Conservation (phyloP, 2,888 invertebrate genomes). For the Drosophila birchii region DNA sequence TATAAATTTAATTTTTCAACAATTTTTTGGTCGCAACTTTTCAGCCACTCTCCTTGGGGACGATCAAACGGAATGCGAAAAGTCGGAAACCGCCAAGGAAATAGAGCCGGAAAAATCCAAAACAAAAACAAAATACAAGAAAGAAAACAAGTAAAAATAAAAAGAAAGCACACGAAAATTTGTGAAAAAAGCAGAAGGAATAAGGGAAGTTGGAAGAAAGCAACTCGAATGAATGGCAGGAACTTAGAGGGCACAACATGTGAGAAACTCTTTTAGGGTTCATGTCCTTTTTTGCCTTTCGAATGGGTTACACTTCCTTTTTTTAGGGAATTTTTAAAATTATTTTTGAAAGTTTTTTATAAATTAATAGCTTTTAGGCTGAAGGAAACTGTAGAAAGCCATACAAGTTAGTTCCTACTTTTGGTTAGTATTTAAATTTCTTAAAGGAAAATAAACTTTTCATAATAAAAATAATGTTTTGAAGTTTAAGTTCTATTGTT, state of each 20-base stretch:
- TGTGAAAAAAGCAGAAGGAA: slow-evolving; percentile 5
- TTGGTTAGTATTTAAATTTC: background rate
- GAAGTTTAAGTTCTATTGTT: background rate
- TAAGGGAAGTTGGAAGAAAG: slow-evolving; percentile 12
- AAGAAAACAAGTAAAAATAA: background rate
- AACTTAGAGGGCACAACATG: slow-evolving; percentile 12
- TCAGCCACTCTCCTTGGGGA: slow-evolving; percentile 18
- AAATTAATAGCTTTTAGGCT: no score
- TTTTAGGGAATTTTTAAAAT: background rate
- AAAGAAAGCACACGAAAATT: slow-evolving; percentile 9
- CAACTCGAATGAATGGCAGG: slow-evolving; percentile 4
- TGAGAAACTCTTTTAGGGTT: slow-evolving; percentile 23
- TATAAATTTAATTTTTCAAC: slow-evolving; percentile 24
- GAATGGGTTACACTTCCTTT: background rate
- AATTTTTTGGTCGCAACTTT: slow-evolving; percentile 2
- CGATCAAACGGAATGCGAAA: slow-evolving; percentile 68
- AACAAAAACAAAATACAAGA: background rate
- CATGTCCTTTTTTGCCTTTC: background rate
- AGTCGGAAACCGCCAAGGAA: slow-evolving; percentile 37
- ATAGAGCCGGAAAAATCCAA: slow-evolving; percentile 29
- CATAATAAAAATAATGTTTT: background rate
- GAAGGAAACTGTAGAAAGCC: no score
- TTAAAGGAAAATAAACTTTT: background rate
- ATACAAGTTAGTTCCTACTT: background rate
- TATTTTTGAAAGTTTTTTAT: no score